Base-by-base conservation (phyloP, 2,888 invertebrate species). In the Amblyjoppa proteus region DNA sequence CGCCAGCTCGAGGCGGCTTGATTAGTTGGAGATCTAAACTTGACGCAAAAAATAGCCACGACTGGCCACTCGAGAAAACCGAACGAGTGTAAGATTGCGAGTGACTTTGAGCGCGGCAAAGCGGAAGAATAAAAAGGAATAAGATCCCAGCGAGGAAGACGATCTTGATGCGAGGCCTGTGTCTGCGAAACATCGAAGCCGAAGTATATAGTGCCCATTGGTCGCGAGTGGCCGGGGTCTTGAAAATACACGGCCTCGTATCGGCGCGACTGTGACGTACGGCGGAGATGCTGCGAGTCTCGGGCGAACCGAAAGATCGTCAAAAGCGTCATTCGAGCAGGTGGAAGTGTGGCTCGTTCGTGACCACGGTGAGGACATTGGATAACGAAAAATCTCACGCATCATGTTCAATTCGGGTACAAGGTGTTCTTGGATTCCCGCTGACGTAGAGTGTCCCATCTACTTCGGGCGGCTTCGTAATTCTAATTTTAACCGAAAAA, bases 181-280 rank as follows among this genome's bases (percentile, higher is more conserved):
- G 85, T 83, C 81, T 86, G 84, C 81, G n/a, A 86, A 81, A 73
- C 70, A 58, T 85, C 87, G 71, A 64, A 75, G 45, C 61, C 34
- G 56, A 41, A 20, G 73, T 68, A 34, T 68, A 45, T 28, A 38
- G 70, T 51, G 38, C 56, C 38, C 58, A n/a, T 41, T 34, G 73
- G 58, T 68, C 51, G 41, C 51, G 64, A 66, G 78, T 56, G 31
- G 49, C 51, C 69, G 56, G 78, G 71, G 28, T 73, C 83, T 85
- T 85, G 82, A 84, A 86, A 87, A 87, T 87, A 87, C 81, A 82
- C 84, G 88, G 49, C 88, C 87, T 85, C 85, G 88, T 80, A 84
- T 81, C 58, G 61, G 51, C 81, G 61, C 66, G 61, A 45, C 74
- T 75, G 68, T 87, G 87, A 86, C 85, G 88, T 84, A 61, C 38